Evolutionary conservation across 2,113 vertebrate genomes (phyloP), one percentile per base, ranked within the genome.

Genomic region (Notechis scutatus): DNA sequence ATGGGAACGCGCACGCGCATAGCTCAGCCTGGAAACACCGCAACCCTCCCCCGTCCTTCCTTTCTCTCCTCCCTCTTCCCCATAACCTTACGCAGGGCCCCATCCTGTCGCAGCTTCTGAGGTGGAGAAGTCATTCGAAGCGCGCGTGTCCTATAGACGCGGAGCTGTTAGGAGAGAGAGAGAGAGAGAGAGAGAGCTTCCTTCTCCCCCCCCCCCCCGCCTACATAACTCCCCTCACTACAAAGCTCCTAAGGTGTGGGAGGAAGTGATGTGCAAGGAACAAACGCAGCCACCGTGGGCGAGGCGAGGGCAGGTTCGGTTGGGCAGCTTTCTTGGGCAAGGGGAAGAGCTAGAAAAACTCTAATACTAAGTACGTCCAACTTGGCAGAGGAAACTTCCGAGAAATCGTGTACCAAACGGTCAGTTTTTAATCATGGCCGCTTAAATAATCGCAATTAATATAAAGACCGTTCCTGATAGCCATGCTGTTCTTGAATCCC

Each of bases 21-120:
- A 29, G 20, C 10, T 50, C 1, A n/a, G 59, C 42, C 56, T n/a
- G 21, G 47, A 2, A 26, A 29, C 64, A 69, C 56, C 20, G 50
- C 74, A 90, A 89, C 87, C 81, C 8, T 3, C 26, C 3, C 11
- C 0, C n/a, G 18, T 39, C 12, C 24, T 6, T 9, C 69, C 26
- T 29, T 11, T 29, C 14, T 4, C 21, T 26, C 18, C 20, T 29
- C 45, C n/a, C 57, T 10, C n/a, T 14, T 23, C 81, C 54, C 87
- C 92, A 18, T 39, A 55, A 81, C 92, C 92, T 89, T 50, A 85
- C 9, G 88, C 69, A 61, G 89, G n/a, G 88, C 92, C 92, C 92
- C 92, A 89, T 85, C 88, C 92, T 92, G 87, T 69, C 34, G 34
- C 87, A 45, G 85, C 61, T 1, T 8, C 88, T 1, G 90, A 56